Evolutionary conservation across 1,140 invertebrate species (phyloP).

Genomic region (Eriosoma lanigerum): DNA sequence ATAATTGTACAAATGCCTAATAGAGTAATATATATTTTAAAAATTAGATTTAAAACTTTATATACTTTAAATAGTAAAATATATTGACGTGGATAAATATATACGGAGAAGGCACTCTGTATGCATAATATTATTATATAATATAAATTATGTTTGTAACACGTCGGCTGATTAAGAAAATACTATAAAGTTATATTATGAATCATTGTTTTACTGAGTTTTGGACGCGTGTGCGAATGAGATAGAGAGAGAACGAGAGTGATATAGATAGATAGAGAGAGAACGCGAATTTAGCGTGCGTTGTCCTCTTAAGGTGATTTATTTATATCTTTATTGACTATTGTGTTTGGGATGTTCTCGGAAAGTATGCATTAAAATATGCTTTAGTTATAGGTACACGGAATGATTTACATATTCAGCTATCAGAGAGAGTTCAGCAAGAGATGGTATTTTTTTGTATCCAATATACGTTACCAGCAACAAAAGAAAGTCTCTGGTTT

Average conservation of each 20-base stretch:
- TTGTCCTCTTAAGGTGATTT: background rate
- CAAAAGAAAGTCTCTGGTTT: conserved; percentile 38
- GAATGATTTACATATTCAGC: conserved; percentile 26
- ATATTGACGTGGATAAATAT: too few species aligned
- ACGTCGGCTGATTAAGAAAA: too few species aligned
- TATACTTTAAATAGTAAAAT: too few species aligned
- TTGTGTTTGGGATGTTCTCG: conserved; percentile 9
- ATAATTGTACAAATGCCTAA: too few species aligned
- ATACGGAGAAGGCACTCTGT: too few species aligned
- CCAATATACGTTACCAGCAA: background rate
- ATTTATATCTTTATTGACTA: conserved; percentile 3
- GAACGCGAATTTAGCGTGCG: background rate
- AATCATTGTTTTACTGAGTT: too few species aligned
- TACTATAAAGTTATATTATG: too few species aligned
- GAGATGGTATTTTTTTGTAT: conserved; percentile 9
- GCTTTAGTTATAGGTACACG: background rate
- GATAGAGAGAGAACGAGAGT: background rate
- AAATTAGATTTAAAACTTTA: too few species aligned
- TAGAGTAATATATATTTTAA: too few species aligned
- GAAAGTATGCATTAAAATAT: background rate
- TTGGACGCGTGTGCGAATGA: background rate
- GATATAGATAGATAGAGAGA: background rate
- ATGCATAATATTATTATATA: too few species aligned
- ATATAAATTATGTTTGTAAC: too few species aligned
- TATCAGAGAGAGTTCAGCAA: conserved; percentile 40